A percentile compares a stretch with the other conserved stretches of the same genome.
These are phyloP conservation scores for Sterrhoptilus dennistouni DNA, from an alignment of 2,113 vertebrate species.

Conservation along the genomic window DNA sequence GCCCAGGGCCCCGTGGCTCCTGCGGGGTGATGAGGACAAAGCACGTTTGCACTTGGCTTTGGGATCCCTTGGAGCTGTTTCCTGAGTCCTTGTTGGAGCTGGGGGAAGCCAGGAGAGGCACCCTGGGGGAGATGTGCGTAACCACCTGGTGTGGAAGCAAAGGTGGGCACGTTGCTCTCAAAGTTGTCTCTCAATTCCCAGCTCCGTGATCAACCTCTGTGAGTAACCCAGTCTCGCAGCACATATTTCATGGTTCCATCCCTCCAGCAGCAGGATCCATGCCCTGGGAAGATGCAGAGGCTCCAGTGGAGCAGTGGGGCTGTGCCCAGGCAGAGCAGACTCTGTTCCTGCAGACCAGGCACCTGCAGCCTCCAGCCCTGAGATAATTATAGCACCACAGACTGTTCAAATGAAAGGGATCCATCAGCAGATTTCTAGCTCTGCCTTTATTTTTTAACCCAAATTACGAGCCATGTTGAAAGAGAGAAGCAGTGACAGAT, in stretches of 20 bases:
- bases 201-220: neutral
- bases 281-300: neutral
- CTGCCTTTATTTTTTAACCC: neutral
- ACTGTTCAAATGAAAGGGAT: neutral
- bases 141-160: rapidly evolving
- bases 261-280: neutral
- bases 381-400: neutral
- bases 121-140: rapidly evolving
- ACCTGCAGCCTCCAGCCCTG: neutral
- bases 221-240: neutral
- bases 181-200: rapidly evolving
- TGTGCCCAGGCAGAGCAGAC: neutral
- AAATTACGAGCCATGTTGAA: rapidly evolving
- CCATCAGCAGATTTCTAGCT: neutral
- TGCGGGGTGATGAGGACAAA: rapidly evolving
- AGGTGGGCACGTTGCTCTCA: neutral
- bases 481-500: neutral
- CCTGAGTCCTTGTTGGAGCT: rapidly evolving
- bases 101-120: neutral
- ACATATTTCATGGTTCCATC: rapidly evolving
- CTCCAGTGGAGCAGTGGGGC: neutral
- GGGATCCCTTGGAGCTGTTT: neutral
- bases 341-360: neutral
- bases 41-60: neutral
- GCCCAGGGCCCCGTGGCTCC: rapidly evolving